Conservation (phyloP, 2,113 vertebrate species). For the Aspidoscelis tigris region DNA sequence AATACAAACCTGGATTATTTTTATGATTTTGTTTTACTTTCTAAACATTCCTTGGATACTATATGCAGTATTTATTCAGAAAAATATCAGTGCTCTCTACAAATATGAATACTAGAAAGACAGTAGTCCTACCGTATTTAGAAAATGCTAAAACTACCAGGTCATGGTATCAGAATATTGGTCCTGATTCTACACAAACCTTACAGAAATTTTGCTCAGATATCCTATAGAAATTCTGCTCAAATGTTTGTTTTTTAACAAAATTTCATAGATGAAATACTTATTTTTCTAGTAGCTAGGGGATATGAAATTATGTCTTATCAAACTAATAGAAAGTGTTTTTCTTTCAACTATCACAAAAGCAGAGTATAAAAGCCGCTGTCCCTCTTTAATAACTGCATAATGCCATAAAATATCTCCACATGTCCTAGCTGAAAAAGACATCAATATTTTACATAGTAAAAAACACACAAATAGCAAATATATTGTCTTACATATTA, state of each 20-base stretch:
- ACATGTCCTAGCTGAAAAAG: conserved; percentile 82
- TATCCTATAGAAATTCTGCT: neutral
- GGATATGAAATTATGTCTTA: conserved; percentile 35
- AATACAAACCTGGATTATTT: neutral
- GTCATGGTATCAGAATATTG: conserved; percentile 1
- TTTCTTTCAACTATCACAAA: conserved; percentile 54
- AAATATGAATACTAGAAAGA: neutral
- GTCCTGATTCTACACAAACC: neutral
- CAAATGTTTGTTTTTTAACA: neutral
- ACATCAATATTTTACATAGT: conserved; percentile 73
- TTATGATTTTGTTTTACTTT: neutral
- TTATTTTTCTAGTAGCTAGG: neutral
- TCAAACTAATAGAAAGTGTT: conserved; percentile 49
- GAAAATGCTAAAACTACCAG: neutral
- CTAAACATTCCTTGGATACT: neutral
- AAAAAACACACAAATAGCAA: conserved; percentile 64
- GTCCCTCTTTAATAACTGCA: conserved; percentile 54
- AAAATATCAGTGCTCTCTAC: neutral
- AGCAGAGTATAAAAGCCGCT: conserved; percentile 74
- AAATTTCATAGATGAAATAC: neutral
- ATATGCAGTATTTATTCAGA: neutral
- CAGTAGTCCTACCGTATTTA: neutral
- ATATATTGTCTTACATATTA: conserved; percentile 43
- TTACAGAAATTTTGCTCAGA: neutral
- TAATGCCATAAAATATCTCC: conserved; percentile 67